Conservation (phyloP, 2,797 vertebrate species). For the Mus spretus region DNA sequence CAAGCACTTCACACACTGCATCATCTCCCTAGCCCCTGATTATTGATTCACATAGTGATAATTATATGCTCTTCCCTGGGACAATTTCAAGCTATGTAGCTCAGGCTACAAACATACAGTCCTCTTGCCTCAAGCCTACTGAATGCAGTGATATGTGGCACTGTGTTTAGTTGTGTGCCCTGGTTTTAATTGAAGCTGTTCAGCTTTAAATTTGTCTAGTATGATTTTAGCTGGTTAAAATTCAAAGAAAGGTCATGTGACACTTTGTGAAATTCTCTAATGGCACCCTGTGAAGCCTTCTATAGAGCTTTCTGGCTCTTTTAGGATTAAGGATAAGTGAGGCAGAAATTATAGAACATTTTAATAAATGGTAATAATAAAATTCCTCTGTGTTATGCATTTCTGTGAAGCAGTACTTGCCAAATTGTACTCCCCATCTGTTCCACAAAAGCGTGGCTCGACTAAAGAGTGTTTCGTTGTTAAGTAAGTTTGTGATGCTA, state of each 20-base stretch:
- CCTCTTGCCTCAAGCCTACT: not conserved
- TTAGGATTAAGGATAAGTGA: conserved; percentile 49
- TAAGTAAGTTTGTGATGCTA: conserved; percentile 21
- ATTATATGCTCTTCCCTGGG: not conserved
- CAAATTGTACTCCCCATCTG: not conserved
- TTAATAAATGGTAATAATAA: conserved; percentile 55
- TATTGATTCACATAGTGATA: not conserved
- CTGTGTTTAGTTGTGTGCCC: not conserved
- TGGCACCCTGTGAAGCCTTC: conserved; percentile 21
- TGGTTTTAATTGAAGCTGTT: conserved; percentile 45
- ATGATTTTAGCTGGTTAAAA: conserved; percentile 28
- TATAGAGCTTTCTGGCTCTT: conserved; percentile 14
- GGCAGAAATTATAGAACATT: conserved; percentile 60
- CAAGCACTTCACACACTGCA: not conserved
- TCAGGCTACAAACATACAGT: not conserved
- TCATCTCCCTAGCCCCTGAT: not conserved
- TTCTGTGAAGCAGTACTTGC: conserved; percentile 34
- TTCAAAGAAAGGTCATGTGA: conserved; percentile 40
- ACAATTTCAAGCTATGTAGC: not conserved
- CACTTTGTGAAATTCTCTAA: conserved; percentile 28
- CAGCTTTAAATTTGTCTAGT: conserved; percentile 51
- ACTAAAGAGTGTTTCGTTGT: not conserved
- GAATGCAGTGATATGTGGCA: not conserved
- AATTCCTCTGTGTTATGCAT: conserved; percentile 16
- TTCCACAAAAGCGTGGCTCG: conserved; percentile 55